Evolutionary conservation across 2,797 vertebrate species (phyloP).

Genomic region (Masticophis lateralis): DNA sequence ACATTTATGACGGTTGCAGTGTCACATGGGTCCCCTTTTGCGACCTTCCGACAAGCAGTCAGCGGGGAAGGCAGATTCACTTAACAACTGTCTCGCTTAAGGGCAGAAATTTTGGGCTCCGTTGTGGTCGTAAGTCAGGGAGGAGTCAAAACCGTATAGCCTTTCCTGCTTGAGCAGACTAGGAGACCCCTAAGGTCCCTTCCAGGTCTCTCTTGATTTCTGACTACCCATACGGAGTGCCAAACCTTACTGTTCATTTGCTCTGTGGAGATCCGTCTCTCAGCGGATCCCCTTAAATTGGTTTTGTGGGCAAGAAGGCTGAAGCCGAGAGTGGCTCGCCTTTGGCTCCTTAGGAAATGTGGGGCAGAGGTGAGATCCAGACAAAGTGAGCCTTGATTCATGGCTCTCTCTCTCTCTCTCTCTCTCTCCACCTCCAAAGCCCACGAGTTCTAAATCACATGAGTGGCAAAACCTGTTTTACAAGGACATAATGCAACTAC

Average conservation of each 20-base stretch:
- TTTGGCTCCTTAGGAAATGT: too few species aligned
- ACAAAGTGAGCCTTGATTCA: background rate
- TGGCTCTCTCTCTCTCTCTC: background rate
- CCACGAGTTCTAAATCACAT: accelerated
- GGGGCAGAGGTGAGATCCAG: background rate
- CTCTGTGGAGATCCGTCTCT: background rate
- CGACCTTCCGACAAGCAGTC: too few species aligned
- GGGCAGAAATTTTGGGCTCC: background rate
- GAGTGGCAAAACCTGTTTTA: background rate
- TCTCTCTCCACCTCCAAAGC: background rate
- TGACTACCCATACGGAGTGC: background rate
- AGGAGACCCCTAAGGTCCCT: too few species aligned
- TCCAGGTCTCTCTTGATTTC: too few species aligned
- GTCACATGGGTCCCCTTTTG: too few species aligned
- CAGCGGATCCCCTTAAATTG: too few species aligned
- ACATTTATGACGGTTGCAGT: too few species aligned
- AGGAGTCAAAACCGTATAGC: too few species aligned
- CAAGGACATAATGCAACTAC: background rate
- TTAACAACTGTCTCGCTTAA: background rate
- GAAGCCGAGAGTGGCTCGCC: background rate
- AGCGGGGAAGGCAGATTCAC: too few species aligned
- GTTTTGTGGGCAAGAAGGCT: background rate
- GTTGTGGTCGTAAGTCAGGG: background rate
- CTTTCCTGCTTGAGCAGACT: too few species aligned
- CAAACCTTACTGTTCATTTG: background rate